Conservation (phyloP, 2,113 vertebrate species). For the Greenwoodochromis staneri region DNA sequence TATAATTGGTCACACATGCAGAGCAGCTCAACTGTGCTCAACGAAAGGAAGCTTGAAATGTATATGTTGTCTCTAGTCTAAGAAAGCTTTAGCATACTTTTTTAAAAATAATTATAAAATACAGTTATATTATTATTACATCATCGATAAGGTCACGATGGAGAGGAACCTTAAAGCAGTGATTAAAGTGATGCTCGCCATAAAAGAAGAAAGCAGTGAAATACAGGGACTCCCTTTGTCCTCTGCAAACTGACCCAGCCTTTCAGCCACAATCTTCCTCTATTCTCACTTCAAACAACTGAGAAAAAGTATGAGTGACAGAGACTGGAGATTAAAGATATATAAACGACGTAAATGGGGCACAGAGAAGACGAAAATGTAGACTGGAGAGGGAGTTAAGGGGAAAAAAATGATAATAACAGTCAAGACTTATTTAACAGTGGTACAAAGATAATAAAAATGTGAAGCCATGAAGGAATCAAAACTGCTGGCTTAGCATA, state of each 20-base stretch:
- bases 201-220: not conserved
- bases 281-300: constrained; percentile 1
- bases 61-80: not conserved
- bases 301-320: not conserved
- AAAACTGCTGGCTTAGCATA: constrained; percentile 8
- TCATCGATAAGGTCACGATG: not conserved
- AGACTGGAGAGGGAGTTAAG: not conserved
- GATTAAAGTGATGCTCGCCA: not conserved
- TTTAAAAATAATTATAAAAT: not conserved
- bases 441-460: not conserved
- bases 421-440: not conserved
- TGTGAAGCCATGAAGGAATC: not conserved
- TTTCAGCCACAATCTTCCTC: not conserved
- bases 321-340: not conserved
- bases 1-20: not conserved
- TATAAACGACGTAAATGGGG: not conserved
- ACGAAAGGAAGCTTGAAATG: not conserved
- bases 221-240: not conserved
- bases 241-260: not conserved
- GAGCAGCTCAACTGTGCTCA: not conserved
- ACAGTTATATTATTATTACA: not conserved
- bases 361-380: not conserved
- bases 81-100: not conserved
- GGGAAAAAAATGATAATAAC: not conserved
- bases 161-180: not conserved